Evolutionary conservation across 2,113 vertebrate genomes (phyloP), one percentile per base, ranked within the genome.

Genomic region (Lepidothrix coronata): DNA sequence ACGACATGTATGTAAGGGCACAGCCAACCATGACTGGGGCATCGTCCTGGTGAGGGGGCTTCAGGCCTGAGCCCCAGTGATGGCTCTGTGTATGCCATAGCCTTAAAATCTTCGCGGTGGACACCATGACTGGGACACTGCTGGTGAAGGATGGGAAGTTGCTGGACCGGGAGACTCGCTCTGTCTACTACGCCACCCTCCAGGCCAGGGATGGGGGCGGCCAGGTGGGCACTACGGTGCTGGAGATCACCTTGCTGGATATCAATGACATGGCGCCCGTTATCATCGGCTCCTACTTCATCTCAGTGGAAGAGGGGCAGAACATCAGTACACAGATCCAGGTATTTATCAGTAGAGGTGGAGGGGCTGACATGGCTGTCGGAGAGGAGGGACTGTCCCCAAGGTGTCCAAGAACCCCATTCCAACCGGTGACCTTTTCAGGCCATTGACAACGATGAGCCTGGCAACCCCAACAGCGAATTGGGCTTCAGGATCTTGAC

Each of bases 401-500:
- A 0, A 10, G 44, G 65, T 44, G 48, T 31, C 1, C 0, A 4
- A 67, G 57, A 67, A 30, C 31, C 13, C 21, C 0, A 0, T 67
- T 82, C 18, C 65, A 67, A n/a, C n/a, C 1, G 1, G 22, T 77
- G 37, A 67, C 74, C 9, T 78, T 76, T 43, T 58, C 92, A 99
- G 99, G 99, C 99, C 70, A 97, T 95, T 2, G 99, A 99, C 84
- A 93, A 93, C 0, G 99, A 99, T 4, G 95, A 99, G 20, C 96
- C 97, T 5, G 65, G 6, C 6, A 98, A 93, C 35, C 35, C 4
- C 73, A 99, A 99, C 96, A 99, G 99, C 23, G 5, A 77, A 37
- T 65, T 99, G 57, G 55, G 96, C 62, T 99, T 95, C 85, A 76
- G 2, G 59, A 98, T 99, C 14, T 31, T 94, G 30, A 95, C 95